These are phyloP conservation scores for Calypte anna DNA, from an alignment of 2,113 vertebrate species.

Conservation along the genomic window DNA sequence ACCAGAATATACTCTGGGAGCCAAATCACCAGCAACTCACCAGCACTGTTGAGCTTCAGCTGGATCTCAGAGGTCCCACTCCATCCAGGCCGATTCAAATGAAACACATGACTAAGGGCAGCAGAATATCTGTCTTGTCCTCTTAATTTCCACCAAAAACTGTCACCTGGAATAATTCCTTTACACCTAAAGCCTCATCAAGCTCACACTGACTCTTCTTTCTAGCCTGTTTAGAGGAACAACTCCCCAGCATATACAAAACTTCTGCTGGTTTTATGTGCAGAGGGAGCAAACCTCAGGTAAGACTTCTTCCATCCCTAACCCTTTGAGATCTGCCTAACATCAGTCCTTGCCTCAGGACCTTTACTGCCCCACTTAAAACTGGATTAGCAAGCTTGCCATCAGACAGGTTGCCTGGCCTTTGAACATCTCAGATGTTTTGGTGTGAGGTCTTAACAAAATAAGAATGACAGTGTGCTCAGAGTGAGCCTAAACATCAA, in stretches of 20 bases:
- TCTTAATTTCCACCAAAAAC: background rate
- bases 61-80: background rate
- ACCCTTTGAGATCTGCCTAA: fast-evolving
- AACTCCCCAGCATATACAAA: background rate
- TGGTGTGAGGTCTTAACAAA: background rate
- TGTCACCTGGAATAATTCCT: background rate
- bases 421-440: background rate
- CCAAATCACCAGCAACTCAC: background rate
- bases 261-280: background rate
- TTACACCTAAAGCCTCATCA: background rate
- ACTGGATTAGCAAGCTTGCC: background rate
- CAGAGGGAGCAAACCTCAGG: background rate
- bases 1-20: background rate
- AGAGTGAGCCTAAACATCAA: background rate
- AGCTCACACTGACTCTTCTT: background rate
- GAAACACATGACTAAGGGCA: background rate
- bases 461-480: background rate
- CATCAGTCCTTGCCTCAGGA: background rate
- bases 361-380: background rate
- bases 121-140: background rate
- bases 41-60: background rate
- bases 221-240: background rate
- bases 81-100: background rate
- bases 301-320: background rate
- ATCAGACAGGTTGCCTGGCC: background rate